Conservation (phyloP, 2,888 invertebrate species). For the Tachina grossa region DNA sequence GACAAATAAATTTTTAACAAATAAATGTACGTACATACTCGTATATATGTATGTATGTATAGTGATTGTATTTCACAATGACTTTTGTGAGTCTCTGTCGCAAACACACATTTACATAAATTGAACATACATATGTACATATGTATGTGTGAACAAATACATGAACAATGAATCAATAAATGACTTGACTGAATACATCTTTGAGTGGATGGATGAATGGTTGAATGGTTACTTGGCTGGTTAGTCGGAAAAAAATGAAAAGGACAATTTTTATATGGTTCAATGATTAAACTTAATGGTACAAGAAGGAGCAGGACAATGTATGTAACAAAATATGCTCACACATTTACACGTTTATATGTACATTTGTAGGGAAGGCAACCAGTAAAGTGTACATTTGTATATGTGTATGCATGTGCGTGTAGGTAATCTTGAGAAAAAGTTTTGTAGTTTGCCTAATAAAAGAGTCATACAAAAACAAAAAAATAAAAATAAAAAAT, state of each 20-base stretch:
- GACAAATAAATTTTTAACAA: constrained; percentile 65
- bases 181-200: constrained; percentile 60
- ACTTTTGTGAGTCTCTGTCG: not conserved
- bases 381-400: not conserved
- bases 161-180: constrained; percentile 53
- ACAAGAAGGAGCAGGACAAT: constrained; percentile 61
- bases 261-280: constrained; percentile 56
- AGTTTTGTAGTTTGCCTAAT: constrained; percentile 52
- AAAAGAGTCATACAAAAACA: constrained; percentile 49
- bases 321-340: not conserved
- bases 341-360: not conserved
- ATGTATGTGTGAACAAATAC: not conserved
- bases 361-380: not conserved
- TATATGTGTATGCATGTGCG: not conserved
- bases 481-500: constrained; percentile 17
- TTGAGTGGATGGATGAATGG: constrained; percentile 58
- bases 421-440: constrained; percentile 59
- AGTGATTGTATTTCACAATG: constrained; percentile 36
- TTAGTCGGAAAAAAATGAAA: constrained; percentile 33
- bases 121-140: not conserved
- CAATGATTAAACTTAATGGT: constrained; percentile 69
- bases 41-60: too few species aligned
- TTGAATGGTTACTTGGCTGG: constrained; percentile 55
- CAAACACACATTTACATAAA: not conserved
- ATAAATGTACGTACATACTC: constrained; percentile 13